Conservation (phyloP, 2,113 vertebrate genomes). For the Geothlypis trichas region DNA sequence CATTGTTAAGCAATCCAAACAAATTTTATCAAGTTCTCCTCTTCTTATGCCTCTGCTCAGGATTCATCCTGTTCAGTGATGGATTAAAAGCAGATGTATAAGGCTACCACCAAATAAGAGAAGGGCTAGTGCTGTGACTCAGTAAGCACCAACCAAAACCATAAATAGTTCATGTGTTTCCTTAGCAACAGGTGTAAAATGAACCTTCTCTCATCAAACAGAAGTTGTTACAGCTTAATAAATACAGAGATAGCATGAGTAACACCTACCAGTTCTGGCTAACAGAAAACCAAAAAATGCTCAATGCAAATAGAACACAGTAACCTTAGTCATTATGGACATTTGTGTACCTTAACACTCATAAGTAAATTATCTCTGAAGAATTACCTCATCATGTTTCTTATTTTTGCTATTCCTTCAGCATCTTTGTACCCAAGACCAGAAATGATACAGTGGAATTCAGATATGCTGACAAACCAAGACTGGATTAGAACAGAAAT, state of each 20-base stretch:
- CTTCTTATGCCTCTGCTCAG: neutral
- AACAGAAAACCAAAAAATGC: neutral
- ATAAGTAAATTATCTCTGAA: neutral
- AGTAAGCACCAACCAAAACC: neutral
- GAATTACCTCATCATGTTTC: neutral
- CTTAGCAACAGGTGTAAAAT: neutral
- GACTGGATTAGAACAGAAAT: neutral
- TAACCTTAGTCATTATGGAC: neutral
- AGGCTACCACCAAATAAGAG: neutral
- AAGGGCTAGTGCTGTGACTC: neutral
- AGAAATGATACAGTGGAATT: neutral
- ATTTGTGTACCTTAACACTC: neutral
- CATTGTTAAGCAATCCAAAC: neutral
- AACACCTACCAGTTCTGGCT: neutral
- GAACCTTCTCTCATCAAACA: neutral
- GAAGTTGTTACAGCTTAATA: neutral
- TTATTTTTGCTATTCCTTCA: neutral
- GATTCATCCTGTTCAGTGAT: neutral
- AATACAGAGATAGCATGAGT: neutral
- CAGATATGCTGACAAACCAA: neutral
- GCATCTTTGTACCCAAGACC: neutral
- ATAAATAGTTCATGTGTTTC: neutral
- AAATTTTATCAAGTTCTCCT: neutral
- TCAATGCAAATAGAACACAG: neutral
- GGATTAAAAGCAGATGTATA: neutral